Conservation (phyloP, 2,797 vertebrate genomes). For the Syngnathus acus region DNA sequence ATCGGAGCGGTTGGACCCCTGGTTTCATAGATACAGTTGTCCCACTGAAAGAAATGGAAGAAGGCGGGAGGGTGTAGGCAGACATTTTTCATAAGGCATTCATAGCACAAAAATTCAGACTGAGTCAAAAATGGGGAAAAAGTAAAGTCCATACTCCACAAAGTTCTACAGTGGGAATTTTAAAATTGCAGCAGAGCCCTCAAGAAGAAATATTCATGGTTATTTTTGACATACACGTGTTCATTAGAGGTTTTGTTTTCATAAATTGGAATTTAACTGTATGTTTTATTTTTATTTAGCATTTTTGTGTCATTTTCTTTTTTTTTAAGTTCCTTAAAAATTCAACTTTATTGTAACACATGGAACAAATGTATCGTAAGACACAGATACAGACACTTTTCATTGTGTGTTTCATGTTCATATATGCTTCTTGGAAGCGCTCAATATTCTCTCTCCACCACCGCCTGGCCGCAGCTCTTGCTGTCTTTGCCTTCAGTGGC, state of each 20-base stretch:
- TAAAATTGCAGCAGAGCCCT: neutral
- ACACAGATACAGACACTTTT: neutral
- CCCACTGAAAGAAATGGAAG: slow-evolving; percentile 19
- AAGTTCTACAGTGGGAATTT: neutral
- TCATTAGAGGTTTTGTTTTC: too few species aligned
- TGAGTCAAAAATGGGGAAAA: neutral
- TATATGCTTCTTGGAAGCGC: slow-evolving; percentile 35
- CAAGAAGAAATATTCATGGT: neutral
- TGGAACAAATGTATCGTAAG: neutral
- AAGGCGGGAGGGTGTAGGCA: slow-evolving; percentile 25
- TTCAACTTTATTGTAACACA: neutral
- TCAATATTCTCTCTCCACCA: slow-evolving; percentile 45
- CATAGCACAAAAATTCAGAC: slow-evolving; percentile 11
- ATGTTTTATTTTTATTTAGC: too few species aligned
- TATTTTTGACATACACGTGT: too few species aligned
- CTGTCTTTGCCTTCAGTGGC: slow-evolving; percentile 31
- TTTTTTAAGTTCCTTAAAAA: neutral
- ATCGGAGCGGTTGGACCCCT: slow-evolving; percentile 38
- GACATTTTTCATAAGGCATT: slow-evolving; percentile 30
- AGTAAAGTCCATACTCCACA: neutral
- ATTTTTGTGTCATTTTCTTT: neutral
- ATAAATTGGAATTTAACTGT: too few species aligned
- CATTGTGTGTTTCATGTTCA: slow-evolving; percentile 51
- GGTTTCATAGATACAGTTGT: slow-evolving; percentile 17
- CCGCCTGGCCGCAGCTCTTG: slow-evolving; percentile 38